Conservation (phyloP, 2,113 vertebrate genomes). For the Mirza zaza region DNA sequence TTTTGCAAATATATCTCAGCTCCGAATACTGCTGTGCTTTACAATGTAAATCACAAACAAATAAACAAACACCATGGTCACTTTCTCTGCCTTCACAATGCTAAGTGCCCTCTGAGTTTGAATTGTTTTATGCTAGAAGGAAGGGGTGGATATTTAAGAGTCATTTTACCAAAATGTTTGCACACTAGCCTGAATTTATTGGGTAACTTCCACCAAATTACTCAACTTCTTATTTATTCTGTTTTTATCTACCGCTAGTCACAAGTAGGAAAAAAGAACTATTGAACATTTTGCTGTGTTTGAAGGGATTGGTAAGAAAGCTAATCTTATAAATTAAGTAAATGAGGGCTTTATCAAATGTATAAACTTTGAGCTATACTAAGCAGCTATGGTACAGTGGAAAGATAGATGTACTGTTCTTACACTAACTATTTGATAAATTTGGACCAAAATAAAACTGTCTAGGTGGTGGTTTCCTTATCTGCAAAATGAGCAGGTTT, state of each 20-base stretch:
- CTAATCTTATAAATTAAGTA: slow-evolving; percentile 35
- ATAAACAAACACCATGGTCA: not conserved
- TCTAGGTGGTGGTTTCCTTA: not conserved
- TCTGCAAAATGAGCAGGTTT: not conserved
- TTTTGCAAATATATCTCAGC: not conserved
- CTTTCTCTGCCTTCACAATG: not conserved
- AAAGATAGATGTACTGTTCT: not conserved
- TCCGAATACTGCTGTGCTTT: not conserved
- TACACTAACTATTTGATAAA: not conserved
- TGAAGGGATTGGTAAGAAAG: not conserved
- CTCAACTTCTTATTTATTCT: slow-evolving; percentile 1
- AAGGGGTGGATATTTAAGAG: not conserved
- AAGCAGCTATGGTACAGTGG: not conserved
- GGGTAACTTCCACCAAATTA: not conserved
- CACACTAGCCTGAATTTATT: not conserved
- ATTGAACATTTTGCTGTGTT: not conserved
- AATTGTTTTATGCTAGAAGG: not conserved
- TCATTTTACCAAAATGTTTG: not conserved
- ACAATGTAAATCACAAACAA: slow-evolving; percentile 12
- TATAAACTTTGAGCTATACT: not conserved
- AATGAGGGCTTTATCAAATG: not conserved
- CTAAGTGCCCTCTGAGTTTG: not conserved
- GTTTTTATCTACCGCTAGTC: not conserved
- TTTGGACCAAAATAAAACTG: not conserved
- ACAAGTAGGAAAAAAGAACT: not conserved